Evolutionary conservation across 2,797 vertebrate species (phyloP), one percentile per base, ranked within the genome.

Genomic region (Garrulus glandarius): DNA sequence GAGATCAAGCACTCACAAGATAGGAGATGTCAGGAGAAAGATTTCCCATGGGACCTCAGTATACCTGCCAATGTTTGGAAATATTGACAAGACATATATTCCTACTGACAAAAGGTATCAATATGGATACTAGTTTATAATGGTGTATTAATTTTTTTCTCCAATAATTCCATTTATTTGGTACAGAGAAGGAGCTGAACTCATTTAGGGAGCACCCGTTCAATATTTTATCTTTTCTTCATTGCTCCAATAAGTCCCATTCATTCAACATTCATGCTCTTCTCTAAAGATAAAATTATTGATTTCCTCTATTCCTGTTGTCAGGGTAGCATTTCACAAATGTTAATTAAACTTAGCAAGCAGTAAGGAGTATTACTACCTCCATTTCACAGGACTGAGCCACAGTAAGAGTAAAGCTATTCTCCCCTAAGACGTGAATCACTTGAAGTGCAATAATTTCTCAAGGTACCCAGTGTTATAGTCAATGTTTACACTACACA

Each of bases 1-100:
- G 57, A 91, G 80, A 74, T 9, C 0, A 1, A 85, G 68, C 36
- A 30, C 19, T 52, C 9, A 37, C 6, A 59, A 57, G 24, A 9
- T 60, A 77, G 78, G 19, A 94, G 76, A 83, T 89, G 15, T 8
- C 49, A 89, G 44, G 57, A 85, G 11, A 80, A 91, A 77, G 27
- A 76, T 80, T 83, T 67, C 49, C 17, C 13, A 3, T 36, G 32
- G 47, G 19, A 67, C 34, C 52, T 70, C 63, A 84, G 30, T 15
- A 79, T 76, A 24, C 16, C 30, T 60, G 22, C 13, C 13, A 37
- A 15, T 39, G 9, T 76, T 63, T 87, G 59, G 59, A 76, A 49
- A 79, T 89, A 69, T 8, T 71, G 46, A 46, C 21, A 65, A 77
- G 56, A 50, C 18, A 4, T 59, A 30, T 59, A 61, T 79, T 84